Conservation (phyloP, 2,888 invertebrate species). For the Crossocerus cetratus region DNA sequence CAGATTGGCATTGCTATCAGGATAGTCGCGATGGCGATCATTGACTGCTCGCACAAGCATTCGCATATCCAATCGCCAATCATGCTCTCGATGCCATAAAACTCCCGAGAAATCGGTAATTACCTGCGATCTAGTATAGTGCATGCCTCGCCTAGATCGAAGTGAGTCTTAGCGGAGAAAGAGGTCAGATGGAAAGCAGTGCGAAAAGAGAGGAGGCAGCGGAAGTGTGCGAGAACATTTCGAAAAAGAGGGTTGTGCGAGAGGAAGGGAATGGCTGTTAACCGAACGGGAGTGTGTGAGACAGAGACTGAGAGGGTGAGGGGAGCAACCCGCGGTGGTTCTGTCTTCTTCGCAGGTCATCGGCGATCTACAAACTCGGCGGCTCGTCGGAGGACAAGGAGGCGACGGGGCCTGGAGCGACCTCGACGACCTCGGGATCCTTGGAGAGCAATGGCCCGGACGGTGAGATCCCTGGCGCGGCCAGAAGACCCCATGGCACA, state of each 20-base stretch:
- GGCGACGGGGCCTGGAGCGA: slow-evolving; percentile 66
- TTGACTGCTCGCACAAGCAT: too few relatives aligned
- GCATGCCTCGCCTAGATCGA: too few relatives aligned
- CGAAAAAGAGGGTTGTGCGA: slow-evolving; percentile 3
- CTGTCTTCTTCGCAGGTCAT: slow-evolving; percentile 73
- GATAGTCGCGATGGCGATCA: too few relatives aligned
- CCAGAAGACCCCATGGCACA: slow-evolving; percentile 69
- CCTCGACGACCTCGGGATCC: slow-evolving; percentile 69
- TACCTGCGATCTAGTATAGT: too few relatives aligned
- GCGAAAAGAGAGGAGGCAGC: slow-evolving; percentile 12
- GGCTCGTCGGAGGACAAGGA: slow-evolving; percentile 40
- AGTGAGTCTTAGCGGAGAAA: background rate
- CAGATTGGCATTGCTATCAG: too few relatives aligned
- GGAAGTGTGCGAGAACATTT: slow-evolving; percentile 11
- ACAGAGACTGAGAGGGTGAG: slow-evolving; percentile 41
- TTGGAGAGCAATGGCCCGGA: slow-evolving; percentile 72
- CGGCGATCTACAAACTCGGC: slow-evolving; percentile 57
- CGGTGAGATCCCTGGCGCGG: slow-evolving; percentile 61
- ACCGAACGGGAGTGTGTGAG: background rate
- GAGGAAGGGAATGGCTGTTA: background rate
- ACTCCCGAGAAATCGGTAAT: too few relatives aligned
- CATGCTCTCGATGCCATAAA: too few relatives aligned
- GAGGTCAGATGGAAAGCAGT: background rate
- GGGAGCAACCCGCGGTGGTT: slow-evolving; percentile 55
- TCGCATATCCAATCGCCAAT: too few relatives aligned